Evolutionary conservation across 2,888 invertebrate species (phyloP), one percentile per base, ranked within the genome.

Genomic region (Eupeodes luniger): DNA sequence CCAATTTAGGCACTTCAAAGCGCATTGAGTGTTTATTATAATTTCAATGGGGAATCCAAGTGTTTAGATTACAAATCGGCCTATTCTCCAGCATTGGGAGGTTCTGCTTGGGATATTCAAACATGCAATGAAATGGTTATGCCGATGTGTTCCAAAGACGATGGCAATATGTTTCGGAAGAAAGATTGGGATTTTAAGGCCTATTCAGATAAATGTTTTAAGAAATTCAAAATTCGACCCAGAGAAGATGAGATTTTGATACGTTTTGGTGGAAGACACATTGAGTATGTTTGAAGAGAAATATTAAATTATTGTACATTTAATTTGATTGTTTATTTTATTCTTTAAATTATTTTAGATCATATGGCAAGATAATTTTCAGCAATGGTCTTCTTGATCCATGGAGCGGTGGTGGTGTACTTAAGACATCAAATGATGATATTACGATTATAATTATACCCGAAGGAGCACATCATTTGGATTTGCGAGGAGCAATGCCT

Each of bases 111-210:
- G 98, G 94, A 95, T 89, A 97, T 96, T 92, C 98, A 98, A 95
- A 95, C 97, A 0, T 99, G 99, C 92, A 98, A 98, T 36, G 99
- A 99, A 94, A 98, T 99, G 97, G 96, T 98, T 84, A 98, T 99
- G 98, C 99, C 99, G 0, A 96, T 97, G 94, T 99, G 99, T 93
- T 94, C 96, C 10, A 95, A 96, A 89, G 97, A 96, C 57, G 93
- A 94, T 1, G 94, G 95, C 11, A 98, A 98, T 91, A 98, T 99
- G 97, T 98, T 98, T 92, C 97, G 97, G 91, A 95, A 95, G 1
- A 89, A 91, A 0, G 91, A 94, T 0, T 99, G 98, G 98, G 95
- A 97, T 93, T 95, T 96, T 75, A 95, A 95, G 1, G 90, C 93
- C 34, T 97, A 94, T 91, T 94, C 96, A 0, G 95, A 95, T 0